Conservation (phyloP, 2,888 invertebrate genomes). For the Hipparchia semele region DNA sequence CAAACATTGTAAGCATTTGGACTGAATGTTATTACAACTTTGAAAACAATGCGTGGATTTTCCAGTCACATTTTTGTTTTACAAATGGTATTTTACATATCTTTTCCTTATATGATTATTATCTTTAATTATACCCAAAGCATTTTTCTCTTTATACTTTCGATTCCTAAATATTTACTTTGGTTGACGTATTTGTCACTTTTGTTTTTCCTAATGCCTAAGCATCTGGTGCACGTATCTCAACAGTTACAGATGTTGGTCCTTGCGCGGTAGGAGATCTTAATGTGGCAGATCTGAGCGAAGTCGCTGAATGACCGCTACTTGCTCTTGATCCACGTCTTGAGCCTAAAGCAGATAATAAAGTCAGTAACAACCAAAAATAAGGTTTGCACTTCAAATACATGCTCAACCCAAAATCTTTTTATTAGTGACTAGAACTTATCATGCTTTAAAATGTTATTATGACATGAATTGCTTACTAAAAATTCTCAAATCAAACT, state of each 20-base stretch:
- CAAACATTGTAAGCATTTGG: constrained; percentile 76
- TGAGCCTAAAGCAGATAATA: constrained; percentile 61
- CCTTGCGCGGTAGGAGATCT: constrained; percentile 71
- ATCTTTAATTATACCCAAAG: constrained; percentile 17
- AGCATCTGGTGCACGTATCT: constrained; percentile 85
- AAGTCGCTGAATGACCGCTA: constrained; percentile 90
- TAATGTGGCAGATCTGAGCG: constrained; percentile 85
- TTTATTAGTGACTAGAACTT: constrained; percentile 11
- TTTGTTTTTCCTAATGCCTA: constrained; percentile 27
- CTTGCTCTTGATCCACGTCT: constrained; percentile 89
- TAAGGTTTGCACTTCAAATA: neutral
- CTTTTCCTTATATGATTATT: constrained; percentile 15
- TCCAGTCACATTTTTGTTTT: constrained; percentile 10
- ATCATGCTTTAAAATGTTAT: constrained; percentile 22
- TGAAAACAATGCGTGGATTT: constrained; percentile 22
- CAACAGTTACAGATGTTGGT: constrained; percentile 86
- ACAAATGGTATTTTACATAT: constrained; percentile 16
- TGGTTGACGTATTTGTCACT: constrained; percentile 27
- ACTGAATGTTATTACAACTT: constrained; percentile 54
- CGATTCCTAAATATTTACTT: neutral
- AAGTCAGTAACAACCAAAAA: constrained; percentile 10
- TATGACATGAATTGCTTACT: constrained; percentile 7
- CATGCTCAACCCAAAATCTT: constrained; percentile 30
- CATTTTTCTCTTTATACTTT: constrained; percentile 7
- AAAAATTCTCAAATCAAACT: constrained; percentile 10